Conservation (phyloP, 2,797 vertebrate genomes). For the Spinus pinus region DNA sequence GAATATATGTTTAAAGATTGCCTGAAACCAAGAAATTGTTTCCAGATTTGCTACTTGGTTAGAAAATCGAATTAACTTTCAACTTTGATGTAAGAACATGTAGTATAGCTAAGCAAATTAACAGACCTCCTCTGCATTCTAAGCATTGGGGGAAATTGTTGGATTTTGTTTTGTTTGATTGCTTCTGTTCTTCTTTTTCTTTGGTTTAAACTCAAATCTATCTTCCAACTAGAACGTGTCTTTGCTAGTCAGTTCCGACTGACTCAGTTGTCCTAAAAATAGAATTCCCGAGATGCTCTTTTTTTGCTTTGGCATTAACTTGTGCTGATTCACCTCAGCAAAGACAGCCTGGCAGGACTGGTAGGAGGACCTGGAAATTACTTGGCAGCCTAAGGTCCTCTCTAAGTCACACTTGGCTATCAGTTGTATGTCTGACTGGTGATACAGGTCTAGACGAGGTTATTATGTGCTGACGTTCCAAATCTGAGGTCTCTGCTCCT, state of each 20-base stretch:
- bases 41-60: not conserved
- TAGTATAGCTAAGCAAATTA: not conserved
- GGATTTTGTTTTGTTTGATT: accelerated
- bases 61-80: not conserved
- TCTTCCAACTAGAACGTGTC: not conserved
- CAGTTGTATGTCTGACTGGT: not conserved
- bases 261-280: not conserved
- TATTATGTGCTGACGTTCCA: not conserved
- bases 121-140: not conserved
- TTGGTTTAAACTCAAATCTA: not conserved
- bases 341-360: not conserved
- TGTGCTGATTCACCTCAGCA: not conserved
- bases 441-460: conserved; percentile 25
- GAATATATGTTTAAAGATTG: not conserved
- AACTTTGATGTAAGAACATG: not conserved
- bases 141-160: not conserved
- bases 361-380: not conserved
- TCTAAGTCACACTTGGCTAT: not conserved
- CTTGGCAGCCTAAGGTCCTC: not conserved
- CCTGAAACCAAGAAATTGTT: not conserved
- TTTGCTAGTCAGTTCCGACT: not conserved
- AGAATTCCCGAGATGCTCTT: not conserved
- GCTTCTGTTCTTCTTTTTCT: not conserved
- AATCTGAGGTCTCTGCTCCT: not conserved
- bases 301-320: not conserved